Evolutionary conservation across 2,113 vertebrate genomes (phyloP).

Genomic region (Otis tarda): DNA sequence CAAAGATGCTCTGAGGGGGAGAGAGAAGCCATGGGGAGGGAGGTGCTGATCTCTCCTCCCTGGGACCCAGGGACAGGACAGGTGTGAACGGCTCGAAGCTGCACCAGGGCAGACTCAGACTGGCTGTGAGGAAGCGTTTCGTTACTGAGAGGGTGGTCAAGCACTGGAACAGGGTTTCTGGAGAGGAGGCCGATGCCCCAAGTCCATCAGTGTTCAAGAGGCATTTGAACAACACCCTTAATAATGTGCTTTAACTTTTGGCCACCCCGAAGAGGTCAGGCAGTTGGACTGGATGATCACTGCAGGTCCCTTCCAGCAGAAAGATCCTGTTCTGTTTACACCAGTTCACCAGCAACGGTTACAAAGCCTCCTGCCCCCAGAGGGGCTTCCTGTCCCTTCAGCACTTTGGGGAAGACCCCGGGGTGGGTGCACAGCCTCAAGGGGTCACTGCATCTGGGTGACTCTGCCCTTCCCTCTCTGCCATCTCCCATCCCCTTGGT

Average conservation of each 20-base stretch:
- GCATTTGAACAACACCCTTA: too few relatives aligned
- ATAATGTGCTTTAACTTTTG: too few relatives aligned
- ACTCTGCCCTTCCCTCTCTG: background rate
- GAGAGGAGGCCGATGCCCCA: too few relatives aligned
- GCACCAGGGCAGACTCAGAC: too few relatives aligned
- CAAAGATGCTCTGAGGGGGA: background rate
- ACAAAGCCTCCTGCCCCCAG: background rate
- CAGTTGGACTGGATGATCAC: background rate
- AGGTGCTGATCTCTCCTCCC: background rate
- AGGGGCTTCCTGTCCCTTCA: background rate
- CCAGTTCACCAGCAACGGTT: background rate
- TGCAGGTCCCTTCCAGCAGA: background rate
- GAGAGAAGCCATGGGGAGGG: too few relatives aligned
- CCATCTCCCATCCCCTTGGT: background rate
- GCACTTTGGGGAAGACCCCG: background rate
- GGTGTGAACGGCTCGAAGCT: background rate
- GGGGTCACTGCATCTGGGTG: background rate
- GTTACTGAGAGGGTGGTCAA: too few relatives aligned
- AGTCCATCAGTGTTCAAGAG: too few relatives aligned
- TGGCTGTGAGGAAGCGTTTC: too few relatives aligned
- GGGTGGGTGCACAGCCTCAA: background rate
- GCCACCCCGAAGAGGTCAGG: background rate
- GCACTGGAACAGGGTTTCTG: too few relatives aligned
- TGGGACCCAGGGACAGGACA: background rate
- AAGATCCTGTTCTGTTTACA: background rate